These are phyloP conservation scores for Temnothorax nylanderi DNA, from an alignment of 1,140 invertebrate genomes.

Conservation along the genomic window DNA sequence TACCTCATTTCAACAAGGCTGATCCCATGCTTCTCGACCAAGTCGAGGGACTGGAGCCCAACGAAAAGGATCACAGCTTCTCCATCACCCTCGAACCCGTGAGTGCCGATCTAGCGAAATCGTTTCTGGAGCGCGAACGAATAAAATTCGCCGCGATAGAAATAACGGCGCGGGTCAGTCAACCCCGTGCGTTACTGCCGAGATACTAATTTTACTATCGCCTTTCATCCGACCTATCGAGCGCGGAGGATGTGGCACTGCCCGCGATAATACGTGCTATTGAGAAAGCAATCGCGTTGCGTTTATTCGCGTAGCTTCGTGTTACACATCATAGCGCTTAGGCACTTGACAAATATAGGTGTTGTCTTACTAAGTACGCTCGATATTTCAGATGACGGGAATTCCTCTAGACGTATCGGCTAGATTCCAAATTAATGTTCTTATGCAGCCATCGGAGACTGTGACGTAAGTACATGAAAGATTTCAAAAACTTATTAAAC, in stretches of 20 bases:
- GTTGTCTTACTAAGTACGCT: neutral
- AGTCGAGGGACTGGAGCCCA: conserved; percentile 87
- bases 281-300: conserved; percentile 26
- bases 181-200: neutral
- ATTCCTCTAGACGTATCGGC: conserved; percentile 91
- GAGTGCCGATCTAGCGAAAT: conserved; percentile 68
- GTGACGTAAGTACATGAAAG: conserved; percentile 87
- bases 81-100: conserved; percentile 89
- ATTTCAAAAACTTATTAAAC: neutral
- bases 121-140: neutral
- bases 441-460: conserved; percentile 88
- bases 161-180: conserved; percentile 26
- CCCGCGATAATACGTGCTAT: conserved; percentile 40
- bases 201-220: conserved; percentile 49
- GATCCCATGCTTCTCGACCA: conserved; percentile 86
- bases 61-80: conserved; percentile 87
- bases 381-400: conserved; percentile 88
- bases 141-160: neutral
- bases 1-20: conserved; percentile 90
- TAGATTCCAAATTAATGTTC: conserved; percentile 92
- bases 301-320: neutral
- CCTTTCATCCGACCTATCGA: conserved; percentile 14
- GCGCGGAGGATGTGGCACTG: neutral
- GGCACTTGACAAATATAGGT: neutral
- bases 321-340: neutral